Evolutionary conservation across 2,797 vertebrate species (phyloP), one percentile per base, ranked within the genome.

Genomic region (Neomorphus geoffroyi): DNA sequence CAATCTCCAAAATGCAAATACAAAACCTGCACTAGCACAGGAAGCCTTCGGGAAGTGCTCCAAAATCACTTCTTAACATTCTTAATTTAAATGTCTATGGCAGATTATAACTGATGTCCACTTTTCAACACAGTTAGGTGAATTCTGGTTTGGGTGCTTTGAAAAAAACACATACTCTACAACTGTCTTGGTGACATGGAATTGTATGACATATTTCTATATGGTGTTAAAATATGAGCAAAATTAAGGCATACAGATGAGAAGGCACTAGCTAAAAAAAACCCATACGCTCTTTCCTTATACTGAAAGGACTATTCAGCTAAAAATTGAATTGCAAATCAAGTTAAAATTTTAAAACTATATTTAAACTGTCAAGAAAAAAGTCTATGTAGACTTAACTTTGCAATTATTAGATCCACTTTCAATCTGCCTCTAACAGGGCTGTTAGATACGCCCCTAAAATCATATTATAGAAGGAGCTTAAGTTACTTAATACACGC

Each of bases 241-340:
- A 97, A 98, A 96, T 95, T 98, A 98, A 98, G 97, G 97, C 97
- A 97, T 97, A 97, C 43, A 97, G 87, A 97, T 91, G 96, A 97
- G 97, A 98, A 98, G 97, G 97, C 97, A 98, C 97, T 95, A 96
- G 89, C 46, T 92, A 82, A 91, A 90, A 86, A 86, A 54, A 58
- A 10, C 39, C 10, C 39, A 2, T 11, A 32, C 18, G 67, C 70
- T 28, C 69, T 53, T 62, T 45, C 77, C 39, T 53, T 81, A 41
- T 57, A 86, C n/a, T 64, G 32, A 87, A 88, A 72, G 30, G 48
- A 53, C 21, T 60, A 23, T 35, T 85, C 7, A 67, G 73, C 37
- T 62, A 74, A 51, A 79, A 72, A 77, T 23, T 0, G 0, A 78
- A 57, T 7, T 56, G 45, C n/a, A 79, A 71, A 67, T 70, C 3